Base-by-base conservation (phyloP, 1,140 invertebrate genomes). In the Diuraphis noxia region DNA sequence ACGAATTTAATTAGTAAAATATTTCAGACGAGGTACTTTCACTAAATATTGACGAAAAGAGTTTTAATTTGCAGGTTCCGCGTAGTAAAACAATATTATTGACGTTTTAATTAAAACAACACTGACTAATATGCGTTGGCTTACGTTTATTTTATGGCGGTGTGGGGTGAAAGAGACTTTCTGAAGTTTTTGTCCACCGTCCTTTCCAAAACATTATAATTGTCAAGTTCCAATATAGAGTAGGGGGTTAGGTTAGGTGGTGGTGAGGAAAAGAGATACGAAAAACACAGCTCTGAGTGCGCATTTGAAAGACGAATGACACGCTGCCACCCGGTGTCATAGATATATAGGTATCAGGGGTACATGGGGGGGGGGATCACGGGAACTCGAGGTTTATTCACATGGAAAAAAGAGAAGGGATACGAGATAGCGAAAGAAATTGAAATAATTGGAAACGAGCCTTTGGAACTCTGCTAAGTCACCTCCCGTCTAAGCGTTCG, bases 371-470 rank as follows among this genome's bases (percentile, higher is more conserved):
- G 13, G 30, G 30, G 56, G 56, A 63, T 63, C 30, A n/a, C 30
- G 56, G 56, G 56, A 63, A 30, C 30, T 63, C 30, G 56, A n/a
- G 30, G 30, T 63, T 63, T 63, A 63, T 63, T n/a, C 56, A 63
- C 30, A n/a, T 13, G 56, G 56, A 72, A 72, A 19, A 13, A 72
- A 13, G 30, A 72, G 30, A n/a, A 72, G 7, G 34, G 25, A 81
- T 2, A 17, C 79, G 38, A 30, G 36, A 40, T 25, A 17, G 30
- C 30, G 79, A 9, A 84, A 46, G 43, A 85, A 85, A 46, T 85
- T n/a, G 40, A 85, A 46, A 86, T 86, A 86, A 86, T 86, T 86
- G n/a, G 34, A 86, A 86, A 86, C 43, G 19, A 86, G 84, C 43
- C 84, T 86, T 86, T 36, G 19, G 2, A 38, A 41, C 21, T 40